These are phyloP conservation scores for Macaca nemestrina DNA, from an alignment of 2,113 vertebrate species.

Conservation along the genomic window DNA sequence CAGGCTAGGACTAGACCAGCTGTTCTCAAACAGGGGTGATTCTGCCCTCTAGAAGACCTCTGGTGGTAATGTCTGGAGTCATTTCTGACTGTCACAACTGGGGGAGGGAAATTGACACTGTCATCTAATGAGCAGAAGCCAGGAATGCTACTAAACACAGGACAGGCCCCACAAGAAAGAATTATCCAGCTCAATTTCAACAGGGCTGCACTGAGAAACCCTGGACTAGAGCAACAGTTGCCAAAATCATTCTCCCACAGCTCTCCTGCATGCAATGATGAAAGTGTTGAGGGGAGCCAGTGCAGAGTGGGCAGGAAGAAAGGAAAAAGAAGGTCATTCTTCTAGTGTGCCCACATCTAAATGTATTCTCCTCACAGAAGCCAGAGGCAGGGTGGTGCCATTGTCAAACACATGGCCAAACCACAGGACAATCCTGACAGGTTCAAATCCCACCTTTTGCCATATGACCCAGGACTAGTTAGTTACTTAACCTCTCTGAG, in stretches of 20 bases:
- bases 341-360: background rate
- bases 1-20: background rate
- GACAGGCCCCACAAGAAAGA: background rate
- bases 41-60: background rate
- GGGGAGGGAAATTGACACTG: background rate
- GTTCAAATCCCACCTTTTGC: background rate
- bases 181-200: background rate
- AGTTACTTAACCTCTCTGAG: background rate
- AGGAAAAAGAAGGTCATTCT: background rate
- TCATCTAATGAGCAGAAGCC: background rate
- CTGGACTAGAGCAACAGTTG: background rate
- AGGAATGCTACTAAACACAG: background rate
- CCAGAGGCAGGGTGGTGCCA: background rate
- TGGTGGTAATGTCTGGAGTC: background rate
- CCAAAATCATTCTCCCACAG: background rate
- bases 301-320: background rate
- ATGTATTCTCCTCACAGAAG: background rate
- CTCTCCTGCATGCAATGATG: background rate
- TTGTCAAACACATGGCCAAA: background rate
- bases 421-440: background rate
- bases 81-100: background rate
- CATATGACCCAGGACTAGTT: background rate
- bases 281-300: background rate
- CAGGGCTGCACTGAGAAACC: background rate
- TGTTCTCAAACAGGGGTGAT: background rate